Evolutionary conservation across 2,113 vertebrate genomes (phyloP), one percentile per base, ranked within the genome.

Genomic region (Upupa epops): DNA sequence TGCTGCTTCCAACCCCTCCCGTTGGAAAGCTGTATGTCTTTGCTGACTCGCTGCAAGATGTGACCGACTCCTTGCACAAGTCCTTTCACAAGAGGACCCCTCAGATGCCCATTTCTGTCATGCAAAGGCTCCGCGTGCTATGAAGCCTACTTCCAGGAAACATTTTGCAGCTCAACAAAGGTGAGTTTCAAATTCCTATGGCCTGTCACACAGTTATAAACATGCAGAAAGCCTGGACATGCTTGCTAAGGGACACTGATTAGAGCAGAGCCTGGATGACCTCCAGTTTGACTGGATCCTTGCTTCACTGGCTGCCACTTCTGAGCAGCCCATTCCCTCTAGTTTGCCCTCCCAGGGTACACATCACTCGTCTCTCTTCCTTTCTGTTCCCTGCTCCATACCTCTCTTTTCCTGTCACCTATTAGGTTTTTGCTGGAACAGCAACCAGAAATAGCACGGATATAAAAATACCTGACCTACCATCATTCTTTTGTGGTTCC

Each of bases 121-220:
- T 1, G 8, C 0, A 0, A 56, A 55, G 71, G 56, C 49, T 72
- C 48, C 68, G 28, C 22, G 28, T 6, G 8, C 21, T 90, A 24
- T 48, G 26, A 59, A 8, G 18, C 71, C 5, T 42, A 63, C 51
- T 75, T 78, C 34, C 49, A 48, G 37, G 8, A 64, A 32, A 63
- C 24, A 29, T 66, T 72, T 52, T 73, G 34, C 21, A 55, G 58
- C 59, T 34, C 15, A 73, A 48, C 28, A 84, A 72, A 79, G 20
- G 51, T 34, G 14, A 87, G 69, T 59, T 85, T 87, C 71, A 74
- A 71, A 51, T 46, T 82, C 13, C 10, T 29, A 54, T 28, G 20
- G 15, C 17, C 7, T 72, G 13, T 11, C 29, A 54, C 17, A 17
- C 54, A 28, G 6, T 79, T 93, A 78, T 79, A 86, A 95, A 19